Base-by-base conservation (phyloP, 1,140 invertebrate genomes). In the Neuroterus valhalla region DNA sequence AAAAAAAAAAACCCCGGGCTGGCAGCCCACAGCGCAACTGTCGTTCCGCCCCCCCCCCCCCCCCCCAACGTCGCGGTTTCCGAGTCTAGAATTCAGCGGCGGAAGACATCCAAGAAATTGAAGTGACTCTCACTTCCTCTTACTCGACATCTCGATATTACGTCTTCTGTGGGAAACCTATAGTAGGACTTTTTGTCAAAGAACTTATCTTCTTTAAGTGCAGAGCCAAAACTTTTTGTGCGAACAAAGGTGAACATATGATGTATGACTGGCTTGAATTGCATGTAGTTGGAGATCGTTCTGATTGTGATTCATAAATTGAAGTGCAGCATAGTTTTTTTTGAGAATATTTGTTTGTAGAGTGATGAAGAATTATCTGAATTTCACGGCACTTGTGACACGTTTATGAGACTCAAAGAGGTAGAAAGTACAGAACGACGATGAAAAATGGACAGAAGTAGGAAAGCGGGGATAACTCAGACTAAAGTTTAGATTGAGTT, bases 31-130 rank as follows among this genome's bases (percentile, higher is more conserved):
- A n/a, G n/a, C n/a, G n/a, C n/a, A n/a, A n/a, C n/a, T n/a, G n/a
- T n/a, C n/a, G n/a, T n/a, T n/a, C n/a, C n/a, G n/a, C n/a, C n/a
- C n/a, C n/a, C n/a, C n/a, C n/a, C n/a, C n/a, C n/a, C n/a, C n/a
- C n/a, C n/a, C n/a, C n/a, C n/a, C n/a, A n/a, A 62, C 55, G 31
- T 62, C 55, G 55, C 55, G 55, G 55, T 62, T 62, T 62, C 55
- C 55, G 55, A 62, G 55, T 31, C 55, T 62, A 26, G 55, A 38
- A 62, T 62, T 62, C 21, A 62, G 55, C 55, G 15, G 15, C 12
- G 26, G 26, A 62, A 62, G 55, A 62, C 55, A 62, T 62, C 15
- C 12, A 62, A 62, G 55, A 62, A 62, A 62, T 62, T 31, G 23
- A 23, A 62, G 31, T 31, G 26, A 6, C 55, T 62, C n/a, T 62